Evolutionary conservation across 2,888 invertebrate species (phyloP), one percentile per base, ranked within the genome.

Genomic region (Lasioglossum zephyrum): DNA sequence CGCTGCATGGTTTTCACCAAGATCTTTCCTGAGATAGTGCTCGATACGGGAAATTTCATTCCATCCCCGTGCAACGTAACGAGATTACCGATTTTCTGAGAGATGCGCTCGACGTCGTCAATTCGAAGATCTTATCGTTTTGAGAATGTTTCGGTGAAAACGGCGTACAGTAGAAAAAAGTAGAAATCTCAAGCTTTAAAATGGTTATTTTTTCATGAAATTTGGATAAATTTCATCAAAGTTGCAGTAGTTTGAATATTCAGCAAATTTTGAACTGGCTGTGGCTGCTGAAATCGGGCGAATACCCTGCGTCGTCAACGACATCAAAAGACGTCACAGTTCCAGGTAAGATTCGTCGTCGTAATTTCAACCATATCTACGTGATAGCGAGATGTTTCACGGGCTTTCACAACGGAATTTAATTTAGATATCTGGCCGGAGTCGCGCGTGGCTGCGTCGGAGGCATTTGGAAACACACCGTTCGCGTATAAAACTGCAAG

Each of bases 371-470:
- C 60, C 47, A n/a, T 70, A 44, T 69, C 18, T 22, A 39, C 36
- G 69, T 26, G 74, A 70, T 4, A 39, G 57, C 73, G 9, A 39
- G 39, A 31, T 57, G 39, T 79, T 82, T 69, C 69, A 36, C 74
- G 57, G 26, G 11, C 6, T 44, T 47, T 1, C 47, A 9, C 16
- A 26, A 18, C 47, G 79, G 74, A 82, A 82, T 82, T 82, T 84
- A 81, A 81, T 81, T 84, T 77, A 49, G 57, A 70, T 47, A 36
- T 66, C 18, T 22, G 26, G 57, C n/a, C 18, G 41, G 53, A 22
- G 22, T 31, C 36, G 16, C 31, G 57, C 41, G 22, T 22, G 39
- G n/a, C 78, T 18, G 53, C 49, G 41, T 36, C 80, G 78, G 73
- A 73, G 63, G 44, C 49, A 66, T 73, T 78, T 78, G 41, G n/a